Base-by-base conservation (phyloP, 2,113 vertebrate species). In the Siniperca chuatsi region DNA sequence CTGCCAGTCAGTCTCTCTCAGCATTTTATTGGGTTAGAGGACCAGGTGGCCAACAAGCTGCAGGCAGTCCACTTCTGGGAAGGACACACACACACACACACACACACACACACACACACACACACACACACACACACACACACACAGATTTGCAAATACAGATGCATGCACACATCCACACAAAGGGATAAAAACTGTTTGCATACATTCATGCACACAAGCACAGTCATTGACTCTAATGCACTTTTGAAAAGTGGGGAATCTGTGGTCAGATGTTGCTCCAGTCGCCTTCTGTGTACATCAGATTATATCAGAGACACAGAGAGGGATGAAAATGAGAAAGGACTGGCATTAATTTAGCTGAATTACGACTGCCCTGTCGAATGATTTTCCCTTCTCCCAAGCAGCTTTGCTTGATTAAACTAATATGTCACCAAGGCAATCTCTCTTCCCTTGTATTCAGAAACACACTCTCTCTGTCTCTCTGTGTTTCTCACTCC, bases 41-140 rank as follows among this genome's bases (percentile, higher is more conserved):
- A 90, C 81, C 88, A 92, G 88, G 86, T 90, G 90, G 87, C 84
- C 86, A 62, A 78, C 55, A 46, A 78, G 85, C 90, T 87, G 65
- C 83, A 86, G 89, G 87, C 90, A 69, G 84, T 81, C 78, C 75
- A 88, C 84, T 92, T 93, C 90, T 92, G 86, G 90, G 92, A 92
- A 94, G 46, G 64, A 65, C 58, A 68, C 55, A 33, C 75, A 44
- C 50, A 16, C 52, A 42, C 21, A 16, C 12, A 55, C 29, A 6
- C 16, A 6, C 25, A 6, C 44, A 29, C 35, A 23, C 37, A n/a
- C 61, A 68, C 16, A 13, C 64, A 69, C 18, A 23, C 67, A 25
- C 37, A 35, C 40, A 37, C n/a, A n/a, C n/a, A n/a, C n/a, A n/a
- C n/a, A n/a, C n/a, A 25, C 62, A 62, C 66, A 15, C 65, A 71